phyloP scores from a whole-genome alignment of 2,888 invertebrate species.

The Ectemnius lituratus region DNA sequence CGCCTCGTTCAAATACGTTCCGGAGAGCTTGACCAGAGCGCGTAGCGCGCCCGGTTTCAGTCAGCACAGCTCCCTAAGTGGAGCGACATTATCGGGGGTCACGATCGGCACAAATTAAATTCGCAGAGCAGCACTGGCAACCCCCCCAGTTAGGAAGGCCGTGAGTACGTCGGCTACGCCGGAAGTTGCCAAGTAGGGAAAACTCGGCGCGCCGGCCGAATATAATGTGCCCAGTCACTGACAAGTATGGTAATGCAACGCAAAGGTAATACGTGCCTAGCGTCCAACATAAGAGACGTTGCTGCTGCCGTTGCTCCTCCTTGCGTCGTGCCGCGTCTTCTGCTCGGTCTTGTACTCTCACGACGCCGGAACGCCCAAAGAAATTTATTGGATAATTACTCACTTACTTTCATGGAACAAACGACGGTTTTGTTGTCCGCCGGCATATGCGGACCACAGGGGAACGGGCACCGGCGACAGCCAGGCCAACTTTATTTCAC shows the following conservation, averaged over 20 bases:
- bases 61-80: slow-evolving; percentile 26
- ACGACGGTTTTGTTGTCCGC: slow-evolving; percentile 3
- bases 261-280: slow-evolving; percentile 65
- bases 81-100: slow-evolving; percentile 55
- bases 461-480: too few species aligned
- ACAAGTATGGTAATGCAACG: slow-evolving; percentile 64
- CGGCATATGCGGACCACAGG: too few species aligned
- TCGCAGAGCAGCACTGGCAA: slow-evolving; percentile 49
- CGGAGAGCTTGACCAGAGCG: slow-evolving; percentile 8
- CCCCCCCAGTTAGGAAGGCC: slow-evolving; percentile 46
- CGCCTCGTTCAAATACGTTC: slow-evolving; percentile 15
- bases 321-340: neutral
- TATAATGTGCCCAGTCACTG: slow-evolving; percentile 60
- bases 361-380: slow-evolving; percentile 29
- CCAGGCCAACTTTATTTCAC: too few species aligned
- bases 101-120: slow-evolving; percentile 62
- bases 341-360: neutral
- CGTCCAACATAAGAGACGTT: slow-evolving; percentile 53
- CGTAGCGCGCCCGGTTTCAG: slow-evolving; percentile 20
- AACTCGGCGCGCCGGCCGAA: slow-evolving; percentile 60
- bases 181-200: slow-evolving; percentile 72
- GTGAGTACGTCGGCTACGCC: slow-evolving; percentile 53
- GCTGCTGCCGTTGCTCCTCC: neutral
- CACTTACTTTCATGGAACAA: slow-evolving; percentile 22
- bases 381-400: slow-evolving; percentile 44